Evolutionary conservation across 2,888 invertebrate species (phyloP).

Genomic region (Acronicta alni): DNA sequence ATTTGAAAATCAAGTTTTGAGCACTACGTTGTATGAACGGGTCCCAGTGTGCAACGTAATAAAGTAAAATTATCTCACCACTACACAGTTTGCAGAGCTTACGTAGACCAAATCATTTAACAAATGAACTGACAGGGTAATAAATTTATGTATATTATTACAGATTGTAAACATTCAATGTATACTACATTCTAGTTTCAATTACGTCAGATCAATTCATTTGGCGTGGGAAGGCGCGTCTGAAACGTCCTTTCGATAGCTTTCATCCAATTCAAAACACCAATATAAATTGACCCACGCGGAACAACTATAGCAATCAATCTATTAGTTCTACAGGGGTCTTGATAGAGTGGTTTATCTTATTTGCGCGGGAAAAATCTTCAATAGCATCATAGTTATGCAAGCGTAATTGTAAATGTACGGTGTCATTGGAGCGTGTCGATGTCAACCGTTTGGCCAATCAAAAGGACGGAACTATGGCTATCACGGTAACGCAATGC

Average conservation of each 20-base stretch:
- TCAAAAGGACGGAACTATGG: constrained; percentile 85
- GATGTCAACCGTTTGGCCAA: constrained; percentile 65
- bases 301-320: constrained; percentile 44
- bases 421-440: constrained; percentile 77
- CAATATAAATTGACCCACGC: constrained; percentile 59
- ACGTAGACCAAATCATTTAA: constrained; percentile 36
- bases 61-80: constrained; percentile 19
- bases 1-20: too few species aligned
- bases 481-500: constrained; percentile 81
- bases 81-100: constrained; percentile 11
- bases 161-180: constrained; percentile 48
- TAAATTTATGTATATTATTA: constrained; percentile 41
- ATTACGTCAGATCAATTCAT: constrained; percentile 74
- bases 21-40: too few species aligned
- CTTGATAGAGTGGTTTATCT: constrained; percentile 57
- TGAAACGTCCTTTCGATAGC: constrained; percentile 71
- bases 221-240: constrained; percentile 79
- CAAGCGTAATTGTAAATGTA: constrained; percentile 74
- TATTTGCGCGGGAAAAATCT: constrained; percentile 75
- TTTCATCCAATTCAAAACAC: constrained; percentile 67
- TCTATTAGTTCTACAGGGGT: constrained; percentile 43
- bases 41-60: constrained; percentile 3
- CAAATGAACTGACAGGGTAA: constrained; percentile 25
- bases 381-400: constrained; percentile 77
- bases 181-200: constrained; percentile 42